Conservation (phyloP, 2,888 invertebrate genomes). For the Polyploca ridens region DNA sequence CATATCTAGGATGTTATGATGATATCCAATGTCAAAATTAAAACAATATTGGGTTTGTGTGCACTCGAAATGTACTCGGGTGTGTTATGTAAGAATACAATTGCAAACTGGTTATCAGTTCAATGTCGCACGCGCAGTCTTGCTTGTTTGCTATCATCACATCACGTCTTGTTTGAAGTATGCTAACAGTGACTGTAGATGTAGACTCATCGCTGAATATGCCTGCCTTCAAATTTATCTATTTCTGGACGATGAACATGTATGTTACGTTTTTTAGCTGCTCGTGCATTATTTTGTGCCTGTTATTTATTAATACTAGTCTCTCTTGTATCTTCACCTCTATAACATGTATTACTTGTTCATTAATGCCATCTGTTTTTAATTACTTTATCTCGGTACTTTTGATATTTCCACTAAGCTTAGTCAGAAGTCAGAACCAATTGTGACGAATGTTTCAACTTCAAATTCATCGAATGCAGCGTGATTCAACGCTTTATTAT, state of each 20-base stretch:
- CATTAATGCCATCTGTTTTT: too few species aligned
- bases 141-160: neutral
- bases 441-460: neutral
- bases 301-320: too few species aligned
- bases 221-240: neutral
- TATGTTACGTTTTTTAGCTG: too few species aligned
- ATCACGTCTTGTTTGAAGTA: neutral
- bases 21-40: neutral
- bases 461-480: neutral
- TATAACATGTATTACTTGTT: too few species aligned
- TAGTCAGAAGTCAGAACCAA: neutral
- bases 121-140: conserved; percentile 2
- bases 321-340: too few species aligned
- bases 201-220: neutral
- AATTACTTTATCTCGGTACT: too few species aligned
- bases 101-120: conserved; percentile 9
- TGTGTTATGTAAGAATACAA: conserved; percentile 5
- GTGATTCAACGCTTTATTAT: neutral
- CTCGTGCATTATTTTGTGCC: too few species aligned
- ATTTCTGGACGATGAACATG: neutral
- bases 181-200: neutral
- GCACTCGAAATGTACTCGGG: neutral
- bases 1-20: too few species aligned
- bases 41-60: neutral
- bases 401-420: neutral